These are phyloP conservation scores for Drosophila algonquin DNA, from an alignment of 2,888 invertebrate species.

Conservation along the genomic window DNA sequence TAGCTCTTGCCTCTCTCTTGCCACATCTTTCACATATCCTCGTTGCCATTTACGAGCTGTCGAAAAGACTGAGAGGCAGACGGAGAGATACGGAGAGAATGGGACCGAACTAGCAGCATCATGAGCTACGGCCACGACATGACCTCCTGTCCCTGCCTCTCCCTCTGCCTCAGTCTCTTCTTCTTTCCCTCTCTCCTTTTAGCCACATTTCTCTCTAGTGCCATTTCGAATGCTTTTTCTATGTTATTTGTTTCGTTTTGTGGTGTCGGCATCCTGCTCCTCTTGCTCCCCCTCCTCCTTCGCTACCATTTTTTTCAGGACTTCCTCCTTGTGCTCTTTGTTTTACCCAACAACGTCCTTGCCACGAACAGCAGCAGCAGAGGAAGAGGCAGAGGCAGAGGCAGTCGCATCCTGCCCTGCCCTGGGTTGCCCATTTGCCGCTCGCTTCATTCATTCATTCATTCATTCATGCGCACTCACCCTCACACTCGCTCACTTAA, in stretches of 20 bases:
- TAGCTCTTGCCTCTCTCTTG: conserved; percentile 1
- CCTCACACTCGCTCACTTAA: conserved; percentile 28
- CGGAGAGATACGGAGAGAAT: conserved; percentile 21
- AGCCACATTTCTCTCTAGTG: conserved; percentile 76
- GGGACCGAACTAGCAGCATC: conserved; percentile 43
- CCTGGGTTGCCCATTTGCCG: conserved; percentile 56
- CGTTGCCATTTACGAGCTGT: conserved; percentile 75
- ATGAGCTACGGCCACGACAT: conserved; percentile 67
- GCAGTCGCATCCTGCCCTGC: conserved; percentile 30
- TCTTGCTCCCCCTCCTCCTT: background rate
- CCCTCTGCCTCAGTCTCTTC: background rate
- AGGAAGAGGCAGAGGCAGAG: conserved; percentile 14
- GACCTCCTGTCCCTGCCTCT: conserved; percentile 5
- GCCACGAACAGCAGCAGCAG: conserved; percentile 38
- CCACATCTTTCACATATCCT: conserved; percentile 65
- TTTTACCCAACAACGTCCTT: conserved; percentile 54
- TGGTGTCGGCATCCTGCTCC: conserved; percentile 30
- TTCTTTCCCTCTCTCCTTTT: conserved; percentile 10
- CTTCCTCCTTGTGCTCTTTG: conserved; percentile 68
- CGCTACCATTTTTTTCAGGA: conserved; percentile 44
- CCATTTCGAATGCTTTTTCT: conserved; percentile 77
- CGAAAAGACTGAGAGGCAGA: conserved; percentile 52
- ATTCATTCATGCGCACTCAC: conserved; percentile 42
- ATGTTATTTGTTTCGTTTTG: conserved; percentile 75
- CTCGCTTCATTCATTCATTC: conserved; percentile 35